phyloP scores from a whole-genome alignment of 2,888 invertebrate genomes.

The Herminia tarsipennalis region DNA sequence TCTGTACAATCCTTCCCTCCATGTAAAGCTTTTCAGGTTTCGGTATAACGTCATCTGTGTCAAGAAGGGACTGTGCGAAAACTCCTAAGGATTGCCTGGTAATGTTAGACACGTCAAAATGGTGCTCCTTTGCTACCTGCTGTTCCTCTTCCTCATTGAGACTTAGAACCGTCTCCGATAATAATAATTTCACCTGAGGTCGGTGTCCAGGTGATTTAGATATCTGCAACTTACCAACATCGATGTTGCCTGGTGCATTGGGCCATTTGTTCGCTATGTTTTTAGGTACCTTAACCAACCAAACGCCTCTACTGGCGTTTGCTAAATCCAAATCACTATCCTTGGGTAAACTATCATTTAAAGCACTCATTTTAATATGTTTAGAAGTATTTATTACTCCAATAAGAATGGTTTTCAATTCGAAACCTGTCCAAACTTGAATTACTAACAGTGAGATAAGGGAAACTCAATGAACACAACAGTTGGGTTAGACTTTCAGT shows the following conservation, averaged over 20 bases:
- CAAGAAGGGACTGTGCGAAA: constrained; percentile 92
- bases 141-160: constrained; percentile 92
- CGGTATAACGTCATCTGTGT: constrained; percentile 88
- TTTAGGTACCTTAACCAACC: constrained; percentile 98
- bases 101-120: constrained; percentile 95
- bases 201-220: constrained; percentile 92
- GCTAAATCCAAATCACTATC: constrained; percentile 94
- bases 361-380: too few relatives aligned
- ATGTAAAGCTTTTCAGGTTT: constrained; percentile 94
- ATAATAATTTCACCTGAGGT: constrained; percentile 94
- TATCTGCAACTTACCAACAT: constrained; percentile 97
- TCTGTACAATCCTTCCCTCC: constrained; percentile 98
- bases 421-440: too few relatives aligned
- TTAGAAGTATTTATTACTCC: too few relatives aligned
- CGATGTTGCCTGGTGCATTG: constrained; percentile 94
- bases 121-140: constrained; percentile 95
- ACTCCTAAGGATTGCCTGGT: constrained; percentile 96
- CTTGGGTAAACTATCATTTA: too few relatives aligned
- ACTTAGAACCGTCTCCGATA: constrained; percentile 92
- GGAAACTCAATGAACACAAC: too few relatives aligned
- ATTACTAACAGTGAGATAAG: too few relatives aligned
- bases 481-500: too few relatives aligned
- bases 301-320: constrained; percentile 96
- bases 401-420: too few relatives aligned
- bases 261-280: constrained; percentile 98